Evolutionary conservation across 2,797 vertebrate species (phyloP).

Genomic region (Cynodonichthys magdalenae): DNA sequence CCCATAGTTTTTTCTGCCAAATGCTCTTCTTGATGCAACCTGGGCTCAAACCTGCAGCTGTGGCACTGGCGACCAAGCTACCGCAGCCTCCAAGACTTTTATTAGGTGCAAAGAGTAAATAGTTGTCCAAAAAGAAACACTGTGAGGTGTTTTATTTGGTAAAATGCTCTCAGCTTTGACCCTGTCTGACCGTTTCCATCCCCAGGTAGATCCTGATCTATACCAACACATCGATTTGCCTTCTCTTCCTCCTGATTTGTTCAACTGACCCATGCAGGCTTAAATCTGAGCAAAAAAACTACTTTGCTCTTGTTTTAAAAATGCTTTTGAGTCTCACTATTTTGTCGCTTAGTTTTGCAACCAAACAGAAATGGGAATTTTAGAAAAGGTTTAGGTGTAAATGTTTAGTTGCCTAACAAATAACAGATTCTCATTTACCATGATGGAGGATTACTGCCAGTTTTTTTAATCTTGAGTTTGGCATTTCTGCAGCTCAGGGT

Average conservation of each 20-base stretch:
- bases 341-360: background rate
- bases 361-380: background rate
- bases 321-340: too few relatives aligned
- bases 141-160: constrained; percentile 11
- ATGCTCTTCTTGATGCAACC: too few relatives aligned
- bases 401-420: constrained; percentile 2
- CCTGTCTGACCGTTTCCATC: constrained; percentile 15
- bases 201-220: constrained; percentile 42
- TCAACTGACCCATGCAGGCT: constrained; percentile 49
- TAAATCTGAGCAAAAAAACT: constrained; percentile 37
- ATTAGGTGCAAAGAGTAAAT: constrained; percentile 14
- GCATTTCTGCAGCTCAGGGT: constrained; percentile 1
- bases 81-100: background rate
- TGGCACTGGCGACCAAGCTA: too few relatives aligned
- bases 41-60: too few relatives aligned
- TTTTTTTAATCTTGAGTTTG: background rate
- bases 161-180: constrained; percentile 26
- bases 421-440: constrained; percentile 4
- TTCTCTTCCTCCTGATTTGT: constrained; percentile 52
- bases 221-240: constrained; percentile 49
- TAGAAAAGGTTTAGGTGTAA: too few relatives aligned
- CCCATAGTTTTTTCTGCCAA: too few relatives aligned
- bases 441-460: background rate
- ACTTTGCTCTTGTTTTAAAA: constrained; percentile 18
- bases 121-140: background rate